Percentiles rank a stretch among this genome's conserved stretches.
phyloP scores from a whole-genome alignment of 2,113 vertebrate species.

The Equus przewalskii region DNA sequence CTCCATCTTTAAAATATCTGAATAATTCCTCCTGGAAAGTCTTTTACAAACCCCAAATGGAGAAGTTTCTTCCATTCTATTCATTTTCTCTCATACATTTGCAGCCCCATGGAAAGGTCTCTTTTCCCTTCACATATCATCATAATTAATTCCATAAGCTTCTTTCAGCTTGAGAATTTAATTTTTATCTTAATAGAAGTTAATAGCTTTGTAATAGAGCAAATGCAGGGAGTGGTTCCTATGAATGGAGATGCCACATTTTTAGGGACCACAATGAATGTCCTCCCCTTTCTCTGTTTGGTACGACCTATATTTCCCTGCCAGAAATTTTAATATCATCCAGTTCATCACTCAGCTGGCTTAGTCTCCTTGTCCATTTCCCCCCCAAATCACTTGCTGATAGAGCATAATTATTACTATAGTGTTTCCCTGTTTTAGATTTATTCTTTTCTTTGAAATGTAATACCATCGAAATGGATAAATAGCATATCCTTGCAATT shows the following conservation, averaged over 20 bases:
- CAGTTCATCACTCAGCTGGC: constrained; percentile 61
- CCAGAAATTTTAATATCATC: constrained; percentile 68
- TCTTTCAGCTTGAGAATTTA: constrained; percentile 62
- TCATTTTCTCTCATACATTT: background rate
- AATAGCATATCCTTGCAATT: constrained; percentile 12
- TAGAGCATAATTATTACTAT: constrained; percentile 29
- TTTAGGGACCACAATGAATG: constrained; percentile 68
- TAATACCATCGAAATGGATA: background rate
- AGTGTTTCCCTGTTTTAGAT: background rate
- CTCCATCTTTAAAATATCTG: background rate
- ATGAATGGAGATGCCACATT: constrained; percentile 38
- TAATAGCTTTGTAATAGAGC: constrained; percentile 64
- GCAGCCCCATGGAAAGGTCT: background rate
- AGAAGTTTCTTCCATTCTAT: background rate
- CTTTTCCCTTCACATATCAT: constrained; percentile 24
- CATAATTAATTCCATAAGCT: constrained; percentile 72
- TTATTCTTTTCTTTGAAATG: constrained; percentile 25
- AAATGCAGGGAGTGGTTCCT: constrained; percentile 45
- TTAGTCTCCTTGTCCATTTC: constrained; percentile 30
- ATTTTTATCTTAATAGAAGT: constrained; percentile 65
- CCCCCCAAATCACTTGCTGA: background rate
- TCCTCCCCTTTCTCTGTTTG: constrained; percentile 51
- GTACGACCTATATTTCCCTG: constrained; percentile 65
- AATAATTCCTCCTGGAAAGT: background rate
- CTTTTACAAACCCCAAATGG: background rate